These are phyloP conservation scores for Drosophila carrolli DNA, from an alignment of 1,140 invertebrate species.

Conservation along the genomic window DNA sequence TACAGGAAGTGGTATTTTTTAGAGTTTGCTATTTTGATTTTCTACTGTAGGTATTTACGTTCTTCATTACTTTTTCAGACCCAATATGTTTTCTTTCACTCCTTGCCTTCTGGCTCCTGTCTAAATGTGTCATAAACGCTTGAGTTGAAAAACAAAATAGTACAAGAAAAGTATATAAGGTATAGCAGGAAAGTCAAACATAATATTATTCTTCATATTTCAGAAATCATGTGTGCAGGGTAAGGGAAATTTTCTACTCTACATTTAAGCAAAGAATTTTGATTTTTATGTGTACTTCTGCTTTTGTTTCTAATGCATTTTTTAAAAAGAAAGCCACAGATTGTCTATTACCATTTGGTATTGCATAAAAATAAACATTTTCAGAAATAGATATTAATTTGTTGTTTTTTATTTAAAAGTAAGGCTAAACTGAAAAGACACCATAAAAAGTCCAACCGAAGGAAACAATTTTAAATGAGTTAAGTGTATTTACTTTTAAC, in stretches of 20 bases:
- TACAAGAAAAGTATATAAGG: slow-evolving; percentile 2
- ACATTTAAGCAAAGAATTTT: slow-evolving; percentile 52
- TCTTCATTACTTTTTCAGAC: background rate
- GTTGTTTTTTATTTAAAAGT: no score
- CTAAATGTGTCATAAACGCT: slow-evolving; percentile 72
- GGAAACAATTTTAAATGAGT: no score
- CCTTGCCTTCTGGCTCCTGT: slow-evolving; percentile 39
- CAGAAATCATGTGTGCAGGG: slow-evolving; percentile 1
- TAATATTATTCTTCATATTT: slow-evolving; percentile 47
- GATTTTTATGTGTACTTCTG: slow-evolving; percentile 4
- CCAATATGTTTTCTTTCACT: slow-evolving; percentile 1
- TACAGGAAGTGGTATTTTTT: no score
- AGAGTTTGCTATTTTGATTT: background rate
- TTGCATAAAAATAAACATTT: background rate
- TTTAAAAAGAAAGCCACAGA: slow-evolving; percentile 46
- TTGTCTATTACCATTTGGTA: slow-evolving; percentile 54
- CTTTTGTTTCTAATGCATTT: slow-evolving; percentile 43
- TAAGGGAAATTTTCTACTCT: slow-evolving; percentile 14
- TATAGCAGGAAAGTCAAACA: slow-evolving; percentile 1
- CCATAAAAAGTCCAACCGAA: no score
- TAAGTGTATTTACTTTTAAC: no score
- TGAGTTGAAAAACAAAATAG: slow-evolving; percentile 35
- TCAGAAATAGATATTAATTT: no score
- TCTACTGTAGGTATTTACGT: background rate
- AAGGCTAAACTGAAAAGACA: no score